Evolutionary conservation across 2,113 vertebrate species (phyloP).

Genomic region (Hydropotes inermis): DNA sequence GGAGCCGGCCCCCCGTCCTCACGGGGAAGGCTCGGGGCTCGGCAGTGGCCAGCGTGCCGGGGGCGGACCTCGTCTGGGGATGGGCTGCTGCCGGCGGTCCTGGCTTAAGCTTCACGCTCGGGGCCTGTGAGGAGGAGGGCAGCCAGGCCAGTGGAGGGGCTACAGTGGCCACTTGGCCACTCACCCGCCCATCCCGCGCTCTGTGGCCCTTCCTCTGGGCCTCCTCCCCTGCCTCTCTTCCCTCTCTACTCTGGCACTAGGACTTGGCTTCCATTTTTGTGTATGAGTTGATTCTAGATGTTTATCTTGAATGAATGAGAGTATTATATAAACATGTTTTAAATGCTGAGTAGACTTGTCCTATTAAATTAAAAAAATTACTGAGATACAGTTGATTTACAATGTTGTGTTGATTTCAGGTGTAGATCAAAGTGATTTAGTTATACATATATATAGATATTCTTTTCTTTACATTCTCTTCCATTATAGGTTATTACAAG

Average conservation of each 20-base stretch:
- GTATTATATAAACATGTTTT: neutral
- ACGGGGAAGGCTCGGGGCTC: accelerated
- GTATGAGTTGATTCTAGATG: neutral
- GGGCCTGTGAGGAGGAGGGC: neutral
- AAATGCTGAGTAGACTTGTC: neutral
- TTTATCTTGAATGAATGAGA: neutral
- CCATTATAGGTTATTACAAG: neutral
- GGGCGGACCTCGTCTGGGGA: accelerated
- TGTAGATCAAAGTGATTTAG: neutral
- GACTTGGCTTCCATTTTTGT: accelerated
- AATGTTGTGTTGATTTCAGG: neutral
- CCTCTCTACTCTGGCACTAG: accelerated
- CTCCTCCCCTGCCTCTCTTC: accelerated
- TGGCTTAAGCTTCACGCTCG: accelerated
- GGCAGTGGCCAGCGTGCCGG: accelerated
- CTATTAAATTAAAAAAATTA: neutral
- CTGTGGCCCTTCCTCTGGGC: accelerated
- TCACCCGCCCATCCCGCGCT: accelerated
- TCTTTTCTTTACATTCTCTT: neutral
- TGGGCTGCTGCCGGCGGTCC: accelerated
- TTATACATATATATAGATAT: neutral
- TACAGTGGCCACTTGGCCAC: accelerated
- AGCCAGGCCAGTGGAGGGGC: accelerated
- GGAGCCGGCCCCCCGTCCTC: accelerated
- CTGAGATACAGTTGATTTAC: neutral